Evolutionary conservation across 2,888 invertebrate genomes (phyloP).

Genomic region (Suillia variegata): DNA sequence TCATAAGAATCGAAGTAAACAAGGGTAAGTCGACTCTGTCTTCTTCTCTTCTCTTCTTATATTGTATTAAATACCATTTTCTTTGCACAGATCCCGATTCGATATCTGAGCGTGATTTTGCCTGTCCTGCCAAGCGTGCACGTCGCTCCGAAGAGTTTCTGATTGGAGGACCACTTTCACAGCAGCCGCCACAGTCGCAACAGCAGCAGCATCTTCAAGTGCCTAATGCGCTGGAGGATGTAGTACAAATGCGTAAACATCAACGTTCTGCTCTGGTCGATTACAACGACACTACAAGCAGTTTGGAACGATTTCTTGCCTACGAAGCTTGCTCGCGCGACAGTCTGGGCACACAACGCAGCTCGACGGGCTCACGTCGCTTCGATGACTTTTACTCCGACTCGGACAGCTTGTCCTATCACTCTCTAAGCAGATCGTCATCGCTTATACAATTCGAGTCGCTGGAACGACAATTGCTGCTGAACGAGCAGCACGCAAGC

Average conservation of each 20-base stretch:
- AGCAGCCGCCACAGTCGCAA: constrained; percentile 18
- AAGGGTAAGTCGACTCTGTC: constrained; percentile 42
- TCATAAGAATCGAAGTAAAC: constrained; percentile 71
- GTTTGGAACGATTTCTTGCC: constrained; percentile 47
- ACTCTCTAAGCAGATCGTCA: constrained; percentile 77
- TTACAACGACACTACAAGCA: constrained; percentile 38
- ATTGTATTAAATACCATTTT: not conserved
- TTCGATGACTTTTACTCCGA: constrained; percentile 60
- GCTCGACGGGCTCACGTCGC: constrained; percentile 47
- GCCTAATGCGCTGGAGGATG: constrained; percentile 39
- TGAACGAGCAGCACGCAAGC: constrained; percentile 60
- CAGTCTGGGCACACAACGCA: constrained; percentile 46
- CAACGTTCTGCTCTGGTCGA: constrained; percentile 17
- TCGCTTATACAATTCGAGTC: constrained; percentile 86
- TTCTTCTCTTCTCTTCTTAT: not conserved
- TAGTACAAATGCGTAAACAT: constrained; percentile 41
- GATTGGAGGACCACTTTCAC: constrained; percentile 11
- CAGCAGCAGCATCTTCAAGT: not conserved
- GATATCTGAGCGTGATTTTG: constrained; percentile 73
- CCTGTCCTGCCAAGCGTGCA: constrained; percentile 75
- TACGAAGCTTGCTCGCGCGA: constrained; percentile 45
- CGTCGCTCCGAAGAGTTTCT: constrained; percentile 65
- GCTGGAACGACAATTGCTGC: constrained; percentile 72
- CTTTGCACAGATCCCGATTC: constrained; percentile 59
- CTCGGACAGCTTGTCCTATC: constrained; percentile 62